These are phyloP conservation scores for Pristionchus arcanus DNA, from an alignment of 2,888 invertebrate genomes.

Conservation along the genomic window DNA sequence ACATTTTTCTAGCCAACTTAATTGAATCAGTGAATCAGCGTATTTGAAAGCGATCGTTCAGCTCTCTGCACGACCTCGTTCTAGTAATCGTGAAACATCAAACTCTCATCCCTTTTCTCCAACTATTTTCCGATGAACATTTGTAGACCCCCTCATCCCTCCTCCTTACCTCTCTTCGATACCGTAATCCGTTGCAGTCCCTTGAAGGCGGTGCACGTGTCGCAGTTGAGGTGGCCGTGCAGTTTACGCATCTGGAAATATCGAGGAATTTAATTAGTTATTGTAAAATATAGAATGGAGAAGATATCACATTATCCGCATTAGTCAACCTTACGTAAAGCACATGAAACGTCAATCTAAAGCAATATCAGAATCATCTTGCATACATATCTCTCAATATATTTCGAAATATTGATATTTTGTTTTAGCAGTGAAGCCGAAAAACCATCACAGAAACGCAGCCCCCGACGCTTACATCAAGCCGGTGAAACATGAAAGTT, in stretches of 20 bases:
- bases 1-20: not conserved
- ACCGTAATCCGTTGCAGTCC: slow-evolving; percentile 73
- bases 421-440: no score
- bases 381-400: no score
- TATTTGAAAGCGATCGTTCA: no score
- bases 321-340: not conserved
- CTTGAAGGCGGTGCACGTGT: slow-evolving; percentile 73
- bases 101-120: not conserved
- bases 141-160: not conserved
- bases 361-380: not conserved
- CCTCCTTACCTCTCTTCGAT: slow-evolving; percentile 63
- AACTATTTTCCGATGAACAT: no score
- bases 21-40: no score
- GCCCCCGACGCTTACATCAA: no score
- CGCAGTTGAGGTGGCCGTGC: slow-evolving; percentile 70
- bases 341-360: not conserved
- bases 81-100: no score
- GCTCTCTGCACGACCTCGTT: no score
- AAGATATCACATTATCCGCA: not conserved
- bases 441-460: no score
- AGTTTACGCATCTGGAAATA: slow-evolving; percentile 64
- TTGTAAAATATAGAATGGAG: not conserved
- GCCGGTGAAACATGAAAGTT: no score
- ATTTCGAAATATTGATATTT: no score
- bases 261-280: not conserved